Evolutionary conservation across 2,797 vertebrate species (phyloP).

Genomic region (Siniperca undulata): DNA sequence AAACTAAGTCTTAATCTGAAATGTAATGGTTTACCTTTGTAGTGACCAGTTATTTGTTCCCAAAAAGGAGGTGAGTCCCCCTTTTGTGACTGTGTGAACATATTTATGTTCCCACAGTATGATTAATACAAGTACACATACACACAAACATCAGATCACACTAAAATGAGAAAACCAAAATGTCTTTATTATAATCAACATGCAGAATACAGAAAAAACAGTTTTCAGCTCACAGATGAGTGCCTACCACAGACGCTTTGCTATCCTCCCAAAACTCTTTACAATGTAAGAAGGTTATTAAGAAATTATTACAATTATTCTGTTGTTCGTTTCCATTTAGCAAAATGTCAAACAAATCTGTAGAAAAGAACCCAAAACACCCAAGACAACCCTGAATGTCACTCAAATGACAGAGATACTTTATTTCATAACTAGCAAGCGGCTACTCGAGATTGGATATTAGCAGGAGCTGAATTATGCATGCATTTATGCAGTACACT

Average conservation of each 20-base stretch:
- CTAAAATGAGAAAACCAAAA: conserved; percentile 82
- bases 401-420: conserved; percentile 83
- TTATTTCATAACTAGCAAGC: conserved; percentile 85
- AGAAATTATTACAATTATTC: conserved; percentile 89
- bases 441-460: conserved; percentile 69
- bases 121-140: not conserved
- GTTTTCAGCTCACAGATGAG: conserved; percentile 76
- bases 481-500: conserved; percentile 79
- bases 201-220: conserved; percentile 95
- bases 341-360: conserved; percentile 96
- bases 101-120: not conserved
- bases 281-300: conserved; percentile 95
- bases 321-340: conserved; percentile 85
- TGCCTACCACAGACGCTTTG: conserved; percentile 73
- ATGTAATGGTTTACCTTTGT: not conserved
- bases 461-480: conserved; percentile 72
- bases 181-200: conserved; percentile 93
- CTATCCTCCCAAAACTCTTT: conserved; percentile 79
- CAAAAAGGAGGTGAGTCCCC: not conserved
- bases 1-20: not conserved
- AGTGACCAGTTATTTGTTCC: not conserved
- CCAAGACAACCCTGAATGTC: conserved; percentile 83
- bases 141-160: conserved; percentile 42
- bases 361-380: conserved; percentile 92
- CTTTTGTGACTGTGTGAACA: not conserved